Conservation (phyloP, 1,140 invertebrate genomes). For the Pseudomyrmex sp. region DNA sequence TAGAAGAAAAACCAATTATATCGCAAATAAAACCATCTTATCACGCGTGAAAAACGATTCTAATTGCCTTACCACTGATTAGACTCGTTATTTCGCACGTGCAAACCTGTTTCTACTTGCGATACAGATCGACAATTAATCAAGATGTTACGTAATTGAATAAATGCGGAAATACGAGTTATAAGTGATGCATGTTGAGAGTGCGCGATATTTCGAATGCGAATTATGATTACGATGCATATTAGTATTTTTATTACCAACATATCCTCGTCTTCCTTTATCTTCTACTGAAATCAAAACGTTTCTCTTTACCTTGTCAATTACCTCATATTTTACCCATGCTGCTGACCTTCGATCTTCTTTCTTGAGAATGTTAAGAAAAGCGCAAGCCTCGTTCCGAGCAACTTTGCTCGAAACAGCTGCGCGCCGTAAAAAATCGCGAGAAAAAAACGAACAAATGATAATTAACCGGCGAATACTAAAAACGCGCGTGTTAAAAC, state of each 20-base stretch:
- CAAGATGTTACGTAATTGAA: not conserved
- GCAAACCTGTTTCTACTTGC: slow-evolving; percentile 16
- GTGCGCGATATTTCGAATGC: not conserved
- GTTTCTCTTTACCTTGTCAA: slow-evolving; percentile 4
- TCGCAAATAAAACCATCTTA: slow-evolving; percentile 25
- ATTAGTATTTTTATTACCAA: not conserved
- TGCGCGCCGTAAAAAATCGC: not conserved
- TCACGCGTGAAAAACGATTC: not conserved
- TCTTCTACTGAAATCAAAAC: not conserved
- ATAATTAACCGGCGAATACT: not conserved
- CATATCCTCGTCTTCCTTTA: slow-evolving; percentile 3
- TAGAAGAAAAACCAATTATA: not conserved
- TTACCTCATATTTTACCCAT: slow-evolving; percentile 29
- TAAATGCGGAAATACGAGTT: slow-evolving; percentile 1
- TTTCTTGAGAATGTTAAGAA: not conserved
- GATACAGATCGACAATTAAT: not conserved
- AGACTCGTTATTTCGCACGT: not conserved
- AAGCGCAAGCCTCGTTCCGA: not conserved
- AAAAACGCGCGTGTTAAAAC: not conserved
- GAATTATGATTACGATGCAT: not conserved
- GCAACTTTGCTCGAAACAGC: slow-evolving; percentile 22
- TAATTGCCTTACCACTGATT: slow-evolving; percentile 58
- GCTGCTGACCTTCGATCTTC: slow-evolving; percentile 44
- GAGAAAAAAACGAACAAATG: not conserved
- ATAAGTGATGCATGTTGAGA: not conserved